Percentiles rank a stretch among this genome's conserved stretches.
These are phyloP conservation scores for Ptilodon capucinus DNA, from an alignment of 2,888 invertebrate genomes.

Conservation along the genomic window DNA sequence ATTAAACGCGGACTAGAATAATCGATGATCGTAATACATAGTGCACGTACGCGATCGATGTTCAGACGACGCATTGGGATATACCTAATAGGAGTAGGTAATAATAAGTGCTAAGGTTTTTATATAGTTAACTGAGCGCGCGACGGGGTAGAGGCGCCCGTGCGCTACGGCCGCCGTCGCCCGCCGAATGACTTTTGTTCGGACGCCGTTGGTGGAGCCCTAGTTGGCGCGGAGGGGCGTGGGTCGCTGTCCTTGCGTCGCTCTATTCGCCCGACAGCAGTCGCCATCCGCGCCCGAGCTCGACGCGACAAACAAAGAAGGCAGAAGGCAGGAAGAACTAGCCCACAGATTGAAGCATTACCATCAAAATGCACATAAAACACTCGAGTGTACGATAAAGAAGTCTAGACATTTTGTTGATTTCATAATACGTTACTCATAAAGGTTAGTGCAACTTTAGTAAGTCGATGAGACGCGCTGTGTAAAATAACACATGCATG, in stretches of 20 bases:
- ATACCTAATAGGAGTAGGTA: not conserved
- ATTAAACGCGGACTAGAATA: constrained; percentile 23
- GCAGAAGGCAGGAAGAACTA: constrained; percentile 33
- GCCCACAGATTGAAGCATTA: constrained; percentile 35
- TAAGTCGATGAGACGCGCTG: constrained; percentile 25
- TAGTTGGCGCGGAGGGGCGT: constrained; percentile 51
- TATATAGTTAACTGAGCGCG: constrained; percentile 6
- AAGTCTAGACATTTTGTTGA: constrained; percentile 39
- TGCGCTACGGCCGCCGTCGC: constrained; percentile 30
- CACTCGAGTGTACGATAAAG: constrained; percentile 39
- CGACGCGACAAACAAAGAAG: constrained; percentile 36
- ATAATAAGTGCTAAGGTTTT: not conserved
- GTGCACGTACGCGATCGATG: not conserved
- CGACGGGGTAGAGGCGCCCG: constrained; percentile 9
- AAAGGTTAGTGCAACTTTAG: constrained; percentile 63
- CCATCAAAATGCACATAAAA: constrained; percentile 44
- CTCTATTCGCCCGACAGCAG: constrained; percentile 38
- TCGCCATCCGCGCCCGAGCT: constrained; percentile 52
- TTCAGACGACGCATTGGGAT: not conserved
- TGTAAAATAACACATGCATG: constrained; percentile 27
- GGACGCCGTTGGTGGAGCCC: constrained; percentile 35
- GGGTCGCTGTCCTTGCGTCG: constrained; percentile 46
- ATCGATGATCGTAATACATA: constrained; percentile 9
- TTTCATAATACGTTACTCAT: constrained; percentile 24
- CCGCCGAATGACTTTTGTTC: constrained; percentile 44